Conservation (phyloP, 2,797 vertebrate genomes). For the Allobates femoralis region DNA sequence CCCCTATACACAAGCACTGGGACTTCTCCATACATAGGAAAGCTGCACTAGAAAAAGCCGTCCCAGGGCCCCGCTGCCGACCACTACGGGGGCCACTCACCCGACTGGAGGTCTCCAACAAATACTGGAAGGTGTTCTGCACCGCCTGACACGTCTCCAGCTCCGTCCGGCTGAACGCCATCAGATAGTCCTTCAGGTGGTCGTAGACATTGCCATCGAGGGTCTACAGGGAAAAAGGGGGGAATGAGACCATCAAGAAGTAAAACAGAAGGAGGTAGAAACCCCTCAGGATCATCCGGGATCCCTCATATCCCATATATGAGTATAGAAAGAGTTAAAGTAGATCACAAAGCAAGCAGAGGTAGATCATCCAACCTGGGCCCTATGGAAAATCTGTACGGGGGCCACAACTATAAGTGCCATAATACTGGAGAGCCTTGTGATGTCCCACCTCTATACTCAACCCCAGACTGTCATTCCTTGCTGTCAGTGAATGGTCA, state of each 20-base stretch:
- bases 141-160: slow-evolving; percentile 92
- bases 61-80: neutral
- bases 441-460: too few relatives aligned
- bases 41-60: too few relatives aligned
- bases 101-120: slow-evolving; percentile 94
- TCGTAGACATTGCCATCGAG: slow-evolving; percentile 94
- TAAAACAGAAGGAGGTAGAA: neutral
- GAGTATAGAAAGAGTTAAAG: neutral
- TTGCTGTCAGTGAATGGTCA: too few relatives aligned
- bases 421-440: too few relatives aligned
- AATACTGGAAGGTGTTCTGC: slow-evolving; percentile 96
- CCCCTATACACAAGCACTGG: neutral
- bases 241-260: neutral
- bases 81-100: slow-evolving; percentile 73
- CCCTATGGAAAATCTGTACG: too few relatives aligned
- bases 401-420: too few relatives aligned
- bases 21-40: too few relatives aligned
- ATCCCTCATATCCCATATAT: neutral
- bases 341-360: too few relatives aligned
- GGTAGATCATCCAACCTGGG: too few relatives aligned
- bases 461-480: too few relatives aligned
- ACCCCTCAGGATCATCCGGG: neutral
- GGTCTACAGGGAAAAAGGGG: slow-evolving; percentile 72
- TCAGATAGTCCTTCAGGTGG: slow-evolving; percentile 96
- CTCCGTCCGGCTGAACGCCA: slow-evolving; percentile 92